Base-by-base conservation (phyloP, 1,140 invertebrate species). In the Hesperophylax magnus region DNA sequence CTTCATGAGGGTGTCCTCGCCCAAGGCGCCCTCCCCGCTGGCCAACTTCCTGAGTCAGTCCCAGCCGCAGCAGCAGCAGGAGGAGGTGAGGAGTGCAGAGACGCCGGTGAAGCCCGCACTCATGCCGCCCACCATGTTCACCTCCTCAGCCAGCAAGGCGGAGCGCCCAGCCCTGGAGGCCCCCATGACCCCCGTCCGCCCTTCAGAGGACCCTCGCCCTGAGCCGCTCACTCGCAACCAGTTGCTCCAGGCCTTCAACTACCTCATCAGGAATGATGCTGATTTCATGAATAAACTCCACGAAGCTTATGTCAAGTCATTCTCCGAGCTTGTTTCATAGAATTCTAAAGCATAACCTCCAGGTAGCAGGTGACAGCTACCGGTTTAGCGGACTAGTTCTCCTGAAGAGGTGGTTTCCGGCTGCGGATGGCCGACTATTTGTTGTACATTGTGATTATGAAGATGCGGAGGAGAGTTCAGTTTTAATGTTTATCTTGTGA, bases 281-380 rank as follows among this genome's bases (percentile, higher is more conserved):
- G 94, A 96, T 82, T 98, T 97, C 89, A 92, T 97, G 9, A 94
- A 93, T 84, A 96, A 96, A 88, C 90, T 97, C 76, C 96, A 98
- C 87, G 96, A 97, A 89, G 96, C 96, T 67, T 97, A 97, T 87
- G 93, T 97, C 0, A 96, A 96, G 88, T 96, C 95, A 15, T 95
- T 95, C 85, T 92, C 94, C 85, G 94, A 95, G 86, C 93, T 93
- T 85, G 90, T 94, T 27, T 93, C 93, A 84, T 90, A 89, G 82
- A 88, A 88, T 71, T 88, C 87, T 85, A 88, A 88, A 87, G 84
- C 85, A 27, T 22, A 61, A 61, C 14, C 14, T 61, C 20, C 8
- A 20, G 60, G 58, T n/a, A 11, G 58, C 17, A 56, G 53, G 53
- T 27, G 27, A n/a, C n/a, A n/a, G 53, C 53, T 54, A n/a, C n/a